Conservation (phyloP, 2,888 invertebrate genomes). For the Lapara coniferarum region DNA sequence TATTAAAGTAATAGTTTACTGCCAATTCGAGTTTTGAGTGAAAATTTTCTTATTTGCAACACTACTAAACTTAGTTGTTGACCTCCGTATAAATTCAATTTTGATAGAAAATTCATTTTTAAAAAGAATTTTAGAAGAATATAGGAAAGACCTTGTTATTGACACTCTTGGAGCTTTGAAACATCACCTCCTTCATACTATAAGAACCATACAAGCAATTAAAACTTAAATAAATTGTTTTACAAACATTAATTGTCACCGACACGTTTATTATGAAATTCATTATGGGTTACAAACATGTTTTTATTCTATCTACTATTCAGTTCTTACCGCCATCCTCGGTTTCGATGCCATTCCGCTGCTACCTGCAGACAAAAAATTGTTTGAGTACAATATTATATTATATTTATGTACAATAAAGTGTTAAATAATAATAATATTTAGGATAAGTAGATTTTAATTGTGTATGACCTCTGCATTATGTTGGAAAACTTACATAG, state of each 20-base stretch:
- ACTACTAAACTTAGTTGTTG: too few relatives aligned
- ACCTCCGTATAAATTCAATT: too few relatives aligned
- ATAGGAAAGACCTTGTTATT: too few relatives aligned
- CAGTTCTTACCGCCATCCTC: conserved; percentile 57
- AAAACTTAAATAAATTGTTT: conserved; percentile 9
- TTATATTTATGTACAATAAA: neutral
- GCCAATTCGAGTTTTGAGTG: too few relatives aligned
- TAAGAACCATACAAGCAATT: conserved; percentile 5
- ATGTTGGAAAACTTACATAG: too few relatives aligned
- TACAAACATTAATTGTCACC: conserved; percentile 22
- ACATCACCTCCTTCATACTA: conserved; percentile 2
- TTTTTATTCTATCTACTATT: conserved; percentile 56
- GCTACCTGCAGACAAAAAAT: conserved; percentile 62
- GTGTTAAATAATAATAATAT: too few relatives aligned
- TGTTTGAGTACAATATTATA: neutral
- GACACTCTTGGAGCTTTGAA: neutral
- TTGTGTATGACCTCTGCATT: too few relatives aligned
- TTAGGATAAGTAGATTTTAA: too few relatives aligned
- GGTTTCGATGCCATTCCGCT: conserved; percentile 55
- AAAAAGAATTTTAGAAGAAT: too few relatives aligned
- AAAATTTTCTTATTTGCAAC: too few relatives aligned
- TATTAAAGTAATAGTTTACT: too few relatives aligned
- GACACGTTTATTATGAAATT: conserved; percentile 22
- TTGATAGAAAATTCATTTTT: too few relatives aligned
- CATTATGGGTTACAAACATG: conserved; percentile 23